Base-by-base conservation (phyloP, 1,140 invertebrate genomes). In the Acromyrmex charruanus region DNA sequence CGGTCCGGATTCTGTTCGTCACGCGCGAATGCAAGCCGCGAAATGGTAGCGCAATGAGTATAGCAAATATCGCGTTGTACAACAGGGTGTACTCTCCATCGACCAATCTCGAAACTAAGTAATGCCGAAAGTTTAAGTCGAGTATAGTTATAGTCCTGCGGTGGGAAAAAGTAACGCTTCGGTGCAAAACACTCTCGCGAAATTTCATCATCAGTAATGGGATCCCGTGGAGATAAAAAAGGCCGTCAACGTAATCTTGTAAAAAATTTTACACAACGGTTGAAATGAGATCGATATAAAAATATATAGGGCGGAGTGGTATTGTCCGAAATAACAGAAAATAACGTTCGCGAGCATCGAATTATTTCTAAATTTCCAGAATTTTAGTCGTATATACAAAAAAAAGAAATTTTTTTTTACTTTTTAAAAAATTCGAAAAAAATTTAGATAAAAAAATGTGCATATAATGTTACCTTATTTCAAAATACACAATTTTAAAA, bases 51-150 rank as follows among this genome's bases (percentile, higher is more conserved):
- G 44, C 21, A 49, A 31, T 5, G 44, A 2, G 6, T 28, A 25
- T 39, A 49, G 58, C 75, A n/a, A 49, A 25, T 39, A 35, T 80
- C n/a, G 28, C 65, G 61, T 28, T 53, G 16, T 35, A 81, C 66
- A 25, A 71, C 18, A 39, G n/a, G 21, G 28, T 77, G 39, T 28
- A 69, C 21, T 53, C 49, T 51, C 10, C 51, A 44, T 58, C 79
- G 21, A 59, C 63, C 49, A 31, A 82, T 59, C 39, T 58, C 35
- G 53, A 82, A 82, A 82, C 53, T 81, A 71, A 82, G 31, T 80
- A 53, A 31, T 28, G 53, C 35, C 66, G 53, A 59, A 72, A 82
- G 44, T 61, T 44, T n/a, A 18, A 69, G 4, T 18, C 49, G 49
- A 51, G 49, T 51, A 51, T 51, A 81, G 7, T 80, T 68, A 77